Conservation (phyloP, 2,888 invertebrate species). For the Cephus runcator region DNA sequence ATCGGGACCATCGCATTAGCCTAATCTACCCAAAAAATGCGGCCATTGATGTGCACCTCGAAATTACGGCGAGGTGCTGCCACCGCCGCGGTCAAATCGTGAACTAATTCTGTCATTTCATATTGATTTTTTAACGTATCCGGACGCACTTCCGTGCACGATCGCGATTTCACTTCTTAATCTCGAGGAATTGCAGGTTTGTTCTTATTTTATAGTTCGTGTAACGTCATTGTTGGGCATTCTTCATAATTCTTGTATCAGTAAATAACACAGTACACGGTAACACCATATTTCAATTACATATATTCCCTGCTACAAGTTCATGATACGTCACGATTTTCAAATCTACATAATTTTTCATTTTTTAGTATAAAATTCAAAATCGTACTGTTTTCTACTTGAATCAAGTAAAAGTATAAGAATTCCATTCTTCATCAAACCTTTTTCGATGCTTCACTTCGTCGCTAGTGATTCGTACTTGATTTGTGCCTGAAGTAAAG, state of each 20-base stretch:
- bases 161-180: not conserved
- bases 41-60: slow-evolving; percentile 57
- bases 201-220: not conserved
- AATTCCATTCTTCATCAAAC: not conserved
- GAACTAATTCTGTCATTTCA: slow-evolving; percentile 45
- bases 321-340: too few species aligned
- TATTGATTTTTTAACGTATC: slow-evolving; percentile 54
- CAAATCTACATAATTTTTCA: too few species aligned
- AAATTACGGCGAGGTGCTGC: slow-evolving; percentile 62
- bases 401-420: not conserved
- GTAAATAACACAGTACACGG: too few species aligned
- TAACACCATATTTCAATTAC: too few species aligned
- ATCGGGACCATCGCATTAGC: slow-evolving; percentile 67
- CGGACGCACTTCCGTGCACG: slow-evolving; percentile 26
- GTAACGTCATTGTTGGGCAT: too few species aligned
- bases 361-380: too few species aligned
- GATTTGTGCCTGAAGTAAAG: too few species aligned
- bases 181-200: not conserved
- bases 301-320: too few species aligned
- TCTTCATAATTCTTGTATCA: too few species aligned
- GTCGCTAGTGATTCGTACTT: too few species aligned
- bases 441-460: too few species aligned
- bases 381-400: not conserved
- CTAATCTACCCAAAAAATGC: slow-evolving; percentile 63
- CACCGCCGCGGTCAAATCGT: slow-evolving; percentile 48